Evolutionary conservation across 1,140 invertebrate genomes (phyloP), one percentile per base, ranked within the genome.

Genomic region (Dendrolimus punctatus): DNA sequence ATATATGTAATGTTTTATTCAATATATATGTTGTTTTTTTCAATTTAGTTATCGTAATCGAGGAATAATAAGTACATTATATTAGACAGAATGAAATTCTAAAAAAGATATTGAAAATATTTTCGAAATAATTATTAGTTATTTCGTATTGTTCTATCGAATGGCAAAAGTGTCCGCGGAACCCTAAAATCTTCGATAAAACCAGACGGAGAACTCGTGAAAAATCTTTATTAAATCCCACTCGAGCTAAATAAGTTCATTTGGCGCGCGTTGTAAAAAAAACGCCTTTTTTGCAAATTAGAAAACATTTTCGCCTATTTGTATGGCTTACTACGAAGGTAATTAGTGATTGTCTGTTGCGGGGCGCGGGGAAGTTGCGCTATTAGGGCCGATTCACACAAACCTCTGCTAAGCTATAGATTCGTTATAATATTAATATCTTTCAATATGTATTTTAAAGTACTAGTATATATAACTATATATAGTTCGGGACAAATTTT

Each of bases 181-280:
- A 58, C 61, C 62, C 61, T 64, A 74, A 75, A 76, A 74, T 68
- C 64, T 74, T 77, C 68, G 68, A 66, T 64, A 64, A 75, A 73
- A 68, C 66, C 64, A 67, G 23, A 23, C 23, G 49, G 48, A 62
- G 67, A 51, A 66, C 66, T 65, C 64, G 71, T 82, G 77, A 85
- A 79, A 85, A 82, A 83, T 83, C 77, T 76, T 82, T 83, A 83
- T 80, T 80, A 83, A 85, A 83, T 82, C 82, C 81, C 65, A 66
- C 63, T 60, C 62, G 55, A 66, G 72, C 76, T 81, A 81, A 85
- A 85, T 81, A 83, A 82, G 78, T 85, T 85, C 78, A 76, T 83
- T 85, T 81, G 73, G 66, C 68, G 69, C 67, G 66, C 42, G 39
- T 49, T 40, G 37, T 71, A 61, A 62, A 66, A 73, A 57, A 60